Evolutionary conservation across 2,888 invertebrate genomes (phyloP).

Genomic region (Dolichopus griseipennis): DNA sequence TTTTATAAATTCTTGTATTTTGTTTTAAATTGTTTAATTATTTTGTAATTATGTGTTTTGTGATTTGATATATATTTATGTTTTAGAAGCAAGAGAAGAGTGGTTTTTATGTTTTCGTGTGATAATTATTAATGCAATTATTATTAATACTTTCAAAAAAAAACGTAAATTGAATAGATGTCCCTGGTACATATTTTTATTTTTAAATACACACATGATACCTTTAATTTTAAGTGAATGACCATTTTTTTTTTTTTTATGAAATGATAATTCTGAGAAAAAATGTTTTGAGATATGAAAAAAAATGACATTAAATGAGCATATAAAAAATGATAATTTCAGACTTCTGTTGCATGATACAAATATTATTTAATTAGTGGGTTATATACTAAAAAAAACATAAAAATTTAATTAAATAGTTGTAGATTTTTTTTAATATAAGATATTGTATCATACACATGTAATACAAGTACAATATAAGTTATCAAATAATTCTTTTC

Average conservation of each 20-base stretch:
- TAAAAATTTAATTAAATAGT: no score
- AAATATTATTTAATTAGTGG: no score
- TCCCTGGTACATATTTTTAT: not conserved
- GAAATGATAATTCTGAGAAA: not conserved
- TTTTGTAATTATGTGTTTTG: not conserved
- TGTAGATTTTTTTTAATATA: no score
- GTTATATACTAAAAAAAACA: no score
- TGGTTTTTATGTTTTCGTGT: not conserved
- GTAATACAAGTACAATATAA: no score
- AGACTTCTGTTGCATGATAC: no score
- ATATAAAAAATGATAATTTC: no score
- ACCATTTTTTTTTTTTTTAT: not conserved
- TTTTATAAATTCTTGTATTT: not conserved
- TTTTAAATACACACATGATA: not conserved
- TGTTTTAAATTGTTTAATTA: not conserved
- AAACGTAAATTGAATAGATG: not conserved
- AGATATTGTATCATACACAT: no score
- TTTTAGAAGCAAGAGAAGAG: no score
- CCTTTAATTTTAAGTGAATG: not conserved
- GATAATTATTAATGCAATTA: conserved; percentile 1
- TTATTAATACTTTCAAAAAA: not conserved
- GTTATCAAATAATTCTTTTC: no score
- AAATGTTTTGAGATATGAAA: not conserved
- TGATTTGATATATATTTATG: no score
- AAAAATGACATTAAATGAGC: no score